phyloP scores from a whole-genome alignment of 2,113 vertebrate genomes.

The Corvus moneduloides region DNA sequence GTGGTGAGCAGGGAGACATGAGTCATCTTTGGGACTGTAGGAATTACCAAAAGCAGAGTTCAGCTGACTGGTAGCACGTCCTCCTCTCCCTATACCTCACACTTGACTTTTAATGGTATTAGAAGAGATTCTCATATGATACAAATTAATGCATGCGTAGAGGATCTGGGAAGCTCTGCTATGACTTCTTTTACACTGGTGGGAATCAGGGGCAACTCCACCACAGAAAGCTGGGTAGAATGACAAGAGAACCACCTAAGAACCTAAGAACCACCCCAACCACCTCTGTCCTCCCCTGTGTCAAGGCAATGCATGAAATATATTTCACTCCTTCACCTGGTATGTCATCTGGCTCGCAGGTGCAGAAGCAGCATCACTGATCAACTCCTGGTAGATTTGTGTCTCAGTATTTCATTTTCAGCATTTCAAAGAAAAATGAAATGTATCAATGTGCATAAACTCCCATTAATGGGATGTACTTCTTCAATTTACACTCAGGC shows the following conservation, averaged over 20 bases:
- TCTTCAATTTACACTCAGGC: slow-evolving; percentile 29
- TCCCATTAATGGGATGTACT: slow-evolving; percentile 10
- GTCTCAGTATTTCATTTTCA: slow-evolving; percentile 20
- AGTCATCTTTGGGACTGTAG: background rate
- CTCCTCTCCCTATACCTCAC: background rate
- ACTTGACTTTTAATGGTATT: background rate
- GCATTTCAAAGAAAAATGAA: background rate
- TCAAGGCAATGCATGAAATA: background rate
- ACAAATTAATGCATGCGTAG: background rate
- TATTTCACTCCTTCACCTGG: background rate
- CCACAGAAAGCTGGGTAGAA: background rate
- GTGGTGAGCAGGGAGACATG: background rate
- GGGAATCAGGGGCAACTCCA: background rate
- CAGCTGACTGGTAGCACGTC: background rate
- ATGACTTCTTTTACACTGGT: background rate
- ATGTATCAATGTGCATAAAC: background rate
- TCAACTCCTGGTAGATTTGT: background rate
- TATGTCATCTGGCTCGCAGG: background rate
- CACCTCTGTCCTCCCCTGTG: background rate
- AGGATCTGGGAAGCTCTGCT: background rate
- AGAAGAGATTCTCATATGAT: background rate
- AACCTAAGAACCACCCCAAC: background rate
- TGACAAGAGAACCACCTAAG: background rate
- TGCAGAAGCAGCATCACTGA: background rate
- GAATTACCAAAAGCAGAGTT: background rate